Percentiles rank a stretch among this genome's conserved stretches.
These are phyloP conservation scores for Pampus argenteus DNA, from an alignment of 2,797 vertebrate genomes.

Conservation along the genomic window DNA sequence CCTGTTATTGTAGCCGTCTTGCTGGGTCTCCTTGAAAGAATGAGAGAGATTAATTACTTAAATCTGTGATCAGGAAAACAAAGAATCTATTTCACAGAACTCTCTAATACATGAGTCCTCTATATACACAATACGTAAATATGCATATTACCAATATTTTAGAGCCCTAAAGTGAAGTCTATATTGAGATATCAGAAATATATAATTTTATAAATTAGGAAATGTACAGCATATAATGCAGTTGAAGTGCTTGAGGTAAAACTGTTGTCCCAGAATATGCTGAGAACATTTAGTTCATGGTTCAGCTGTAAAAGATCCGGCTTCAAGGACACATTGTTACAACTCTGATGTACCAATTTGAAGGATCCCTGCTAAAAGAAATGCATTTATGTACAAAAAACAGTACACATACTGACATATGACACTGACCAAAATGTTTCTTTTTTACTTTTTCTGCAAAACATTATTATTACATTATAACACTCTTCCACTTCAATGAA, in stretches of 20 bases:
- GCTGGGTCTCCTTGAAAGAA: slow-evolving; percentile 87
- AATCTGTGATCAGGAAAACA: slow-evolving; percentile 1
- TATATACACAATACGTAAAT: not conserved
- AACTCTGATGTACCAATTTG: slow-evolving; percentile 8
- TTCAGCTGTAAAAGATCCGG: slow-evolving; percentile 5
- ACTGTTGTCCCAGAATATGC: slow-evolving; percentile 15
- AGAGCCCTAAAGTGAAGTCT: not conserved
- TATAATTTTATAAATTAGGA: not conserved
- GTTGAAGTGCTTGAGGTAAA: not conserved
- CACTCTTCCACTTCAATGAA: slow-evolving; percentile 14
- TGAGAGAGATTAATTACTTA: slow-evolving; percentile 9
- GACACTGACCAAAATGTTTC: not conserved
- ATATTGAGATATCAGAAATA: slow-evolving; percentile 10
- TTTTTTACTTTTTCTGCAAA: not conserved
- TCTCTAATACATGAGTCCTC: not conserved
- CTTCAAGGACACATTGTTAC: not conserved
- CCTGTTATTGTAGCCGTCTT: slow-evolving; percentile 89
- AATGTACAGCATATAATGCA: not conserved
- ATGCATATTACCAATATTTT: not conserved
- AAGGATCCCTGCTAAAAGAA: not conserved
- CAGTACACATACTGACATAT: not conserved
- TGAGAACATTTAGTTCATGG: slow-evolving; percentile 14
- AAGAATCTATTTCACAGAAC: not conserved
- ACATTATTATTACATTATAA: not conserved
- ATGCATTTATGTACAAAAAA: not conserved